These are phyloP conservation scores for Eudasyphora cyanicolor DNA, from an alignment of 2,888 invertebrate genomes.

Conservation along the genomic window DNA sequence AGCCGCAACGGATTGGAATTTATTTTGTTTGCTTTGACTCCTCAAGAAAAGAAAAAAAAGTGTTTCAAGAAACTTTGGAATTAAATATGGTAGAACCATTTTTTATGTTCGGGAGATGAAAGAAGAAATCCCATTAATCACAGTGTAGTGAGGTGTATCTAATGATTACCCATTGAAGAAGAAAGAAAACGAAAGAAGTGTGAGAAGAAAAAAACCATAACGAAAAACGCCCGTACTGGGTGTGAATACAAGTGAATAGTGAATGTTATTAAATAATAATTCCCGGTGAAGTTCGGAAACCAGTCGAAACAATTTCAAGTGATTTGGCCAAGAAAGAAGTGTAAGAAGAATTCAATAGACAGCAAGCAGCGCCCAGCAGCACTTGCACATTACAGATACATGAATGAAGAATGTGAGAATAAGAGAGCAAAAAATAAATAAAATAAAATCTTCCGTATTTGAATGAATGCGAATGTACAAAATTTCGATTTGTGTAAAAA, in stretches of 20 bases:
- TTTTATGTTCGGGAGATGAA: conserved; percentile 9
- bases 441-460: conserved; percentile 12
- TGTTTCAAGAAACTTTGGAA: not conserved
- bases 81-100: conserved; percentile 44
- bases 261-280: conserved; percentile 4
- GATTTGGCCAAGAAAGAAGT: conserved; percentile 24
- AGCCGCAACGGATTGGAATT: conserved; percentile 76
- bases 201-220: conserved; percentile 48
- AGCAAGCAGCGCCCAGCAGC: conserved; percentile 18
- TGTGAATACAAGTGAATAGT: conserved; percentile 4
- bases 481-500: not conserved
- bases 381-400: conserved; percentile 63
- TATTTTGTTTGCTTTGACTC: conserved; percentile 53
- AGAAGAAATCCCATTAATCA: not conserved
- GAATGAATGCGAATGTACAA: conserved; percentile 7
- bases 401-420: conserved; percentile 45
- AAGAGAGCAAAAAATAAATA: conserved; percentile 30
- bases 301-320: conserved; percentile 33
- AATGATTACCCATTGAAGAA: not conserved
- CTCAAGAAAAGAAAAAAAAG: not conserved
- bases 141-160: not conserved
- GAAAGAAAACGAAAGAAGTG: conserved; percentile 16
- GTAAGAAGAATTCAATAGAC: not conserved
- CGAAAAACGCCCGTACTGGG: conserved; percentile 42
- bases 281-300: conserved; percentile 40